These are phyloP conservation scores for Eidolon dupreanum DNA, from an alignment of 2,797 vertebrate genomes.

Conservation along the genomic window DNA sequence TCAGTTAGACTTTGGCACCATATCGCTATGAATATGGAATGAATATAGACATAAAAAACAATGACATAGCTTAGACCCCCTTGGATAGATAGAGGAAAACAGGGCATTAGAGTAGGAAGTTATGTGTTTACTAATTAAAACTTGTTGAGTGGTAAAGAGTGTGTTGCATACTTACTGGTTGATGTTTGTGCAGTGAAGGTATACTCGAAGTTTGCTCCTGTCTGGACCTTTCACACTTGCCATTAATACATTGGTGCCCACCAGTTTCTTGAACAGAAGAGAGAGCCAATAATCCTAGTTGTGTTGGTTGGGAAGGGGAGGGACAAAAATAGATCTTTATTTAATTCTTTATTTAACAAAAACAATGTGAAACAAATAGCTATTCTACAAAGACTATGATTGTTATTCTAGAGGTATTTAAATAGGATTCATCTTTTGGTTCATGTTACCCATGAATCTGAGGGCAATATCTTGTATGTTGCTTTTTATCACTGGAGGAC, in stretches of 20 bases:
- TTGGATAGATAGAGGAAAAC: background rate
- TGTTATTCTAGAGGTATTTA: background rate
- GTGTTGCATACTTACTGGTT: conserved; percentile 86
- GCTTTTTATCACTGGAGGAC: background rate
- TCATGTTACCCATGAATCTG: background rate
- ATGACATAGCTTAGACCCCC: background rate
- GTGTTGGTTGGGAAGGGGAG: background rate
- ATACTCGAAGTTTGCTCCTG: conserved; percentile 87
- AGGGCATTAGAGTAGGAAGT: background rate
- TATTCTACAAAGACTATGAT: background rate
- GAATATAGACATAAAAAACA: background rate
- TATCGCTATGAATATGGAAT: background rate
- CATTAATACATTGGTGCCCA: conserved; percentile 91
- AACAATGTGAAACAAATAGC: background rate
- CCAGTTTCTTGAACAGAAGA: conserved; percentile 93
- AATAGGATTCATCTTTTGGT: background rate
- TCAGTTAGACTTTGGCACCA: background rate
- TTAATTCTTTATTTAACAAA: conserved; percentile 44
- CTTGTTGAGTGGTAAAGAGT: background rate
- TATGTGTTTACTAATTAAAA: background rate
- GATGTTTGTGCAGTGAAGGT: conserved; percentile 93
- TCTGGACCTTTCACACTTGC: conserved; percentile 51
- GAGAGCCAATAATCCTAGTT: conserved; percentile 96
- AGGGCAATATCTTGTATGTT: background rate
- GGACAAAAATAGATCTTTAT: background rate